Evolutionary conservation across 1,140 invertebrate genomes (phyloP).

Genomic region (Eriocheir sinensis): DNA sequence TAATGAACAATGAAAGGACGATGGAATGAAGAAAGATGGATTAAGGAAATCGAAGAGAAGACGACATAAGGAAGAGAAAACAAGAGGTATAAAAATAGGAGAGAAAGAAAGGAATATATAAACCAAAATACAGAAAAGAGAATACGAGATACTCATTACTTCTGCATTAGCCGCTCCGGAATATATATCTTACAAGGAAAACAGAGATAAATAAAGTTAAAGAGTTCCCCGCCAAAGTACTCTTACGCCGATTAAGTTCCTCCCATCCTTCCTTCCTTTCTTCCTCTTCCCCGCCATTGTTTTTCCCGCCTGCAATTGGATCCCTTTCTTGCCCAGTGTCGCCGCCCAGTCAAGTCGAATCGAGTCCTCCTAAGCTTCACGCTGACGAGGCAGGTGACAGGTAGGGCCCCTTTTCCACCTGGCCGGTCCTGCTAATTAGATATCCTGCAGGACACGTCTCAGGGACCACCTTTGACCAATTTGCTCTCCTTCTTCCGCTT

Average conservation of each 20-base stretch:
- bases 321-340: background rate
- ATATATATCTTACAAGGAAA: slow-evolving; percentile 13
- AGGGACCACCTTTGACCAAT: slow-evolving; percentile 54
- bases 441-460: slow-evolving; percentile 45
- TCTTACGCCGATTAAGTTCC: background rate
- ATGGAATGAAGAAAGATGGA: background rate
- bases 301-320: background rate
- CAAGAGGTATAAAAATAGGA: background rate
- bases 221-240: background rate
- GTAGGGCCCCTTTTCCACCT: slow-evolving; percentile 34
- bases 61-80: no score
- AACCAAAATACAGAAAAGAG: background rate
- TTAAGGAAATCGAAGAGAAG: no score
- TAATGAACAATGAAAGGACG: background rate
- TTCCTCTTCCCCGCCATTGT: no score
- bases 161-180: background rate
- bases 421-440: slow-evolving; percentile 42
- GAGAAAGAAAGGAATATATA: background rate
- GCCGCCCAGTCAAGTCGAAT: background rate
- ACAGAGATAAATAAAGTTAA: background rate
- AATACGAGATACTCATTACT: background rate
- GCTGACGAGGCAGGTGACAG: background rate
- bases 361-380: background rate
- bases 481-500: slow-evolving; percentile 41
- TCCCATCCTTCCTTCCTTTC: no score